Percentiles rank a stretch among this genome's conserved stretches.
Evolutionary conservation across 1,140 invertebrate genomes (phyloP).

Genomic region (Streblospio benedicti): DNA sequence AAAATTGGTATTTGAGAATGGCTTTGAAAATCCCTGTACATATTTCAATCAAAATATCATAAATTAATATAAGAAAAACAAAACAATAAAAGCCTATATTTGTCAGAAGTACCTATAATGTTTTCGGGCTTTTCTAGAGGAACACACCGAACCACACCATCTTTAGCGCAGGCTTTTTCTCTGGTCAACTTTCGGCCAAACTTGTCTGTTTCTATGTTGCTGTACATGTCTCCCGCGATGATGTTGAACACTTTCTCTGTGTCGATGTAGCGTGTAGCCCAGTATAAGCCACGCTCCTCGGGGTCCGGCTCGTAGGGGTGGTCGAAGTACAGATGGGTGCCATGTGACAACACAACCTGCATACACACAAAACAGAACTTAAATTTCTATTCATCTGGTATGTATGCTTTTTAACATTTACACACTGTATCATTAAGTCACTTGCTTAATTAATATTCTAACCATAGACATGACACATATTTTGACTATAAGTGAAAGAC

Average conservation of each 20-base stretch:
- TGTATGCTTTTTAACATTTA: too few relatives aligned
- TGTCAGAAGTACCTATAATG: constrained; percentile 20
- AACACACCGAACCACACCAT: constrained; percentile 23
- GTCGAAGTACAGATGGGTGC: constrained; percentile 39
- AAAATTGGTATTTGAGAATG: too few relatives aligned
- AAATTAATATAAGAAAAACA: too few relatives aligned
- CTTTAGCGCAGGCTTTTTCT: constrained; percentile 14
- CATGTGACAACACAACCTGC: constrained; percentile 33
- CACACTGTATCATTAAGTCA: too few relatives aligned
- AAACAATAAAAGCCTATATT: too few relatives aligned
- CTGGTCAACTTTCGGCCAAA: constrained; percentile 11
- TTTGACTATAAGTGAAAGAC: neutral
- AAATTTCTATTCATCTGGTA: too few relatives aligned
- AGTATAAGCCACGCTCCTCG: constrained; percentile 33
- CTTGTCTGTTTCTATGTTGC: constrained; percentile 23
- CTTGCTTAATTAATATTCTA: too few relatives aligned
- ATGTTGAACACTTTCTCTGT: constrained; percentile 31
- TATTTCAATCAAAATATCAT: too few relatives aligned
- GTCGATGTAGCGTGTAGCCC: constrained; percentile 33
- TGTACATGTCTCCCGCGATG: constrained; percentile 27
- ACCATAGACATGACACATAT: too few relatives aligned
- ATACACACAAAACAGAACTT: too few relatives aligned
- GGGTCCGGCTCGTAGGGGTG: constrained; percentile 40
- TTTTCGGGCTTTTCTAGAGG: constrained; percentile 19
- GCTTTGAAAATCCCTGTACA: too few relatives aligned